Conservation (phyloP, 2,888 invertebrate species). For the Drosophila peninsularis region DNA sequence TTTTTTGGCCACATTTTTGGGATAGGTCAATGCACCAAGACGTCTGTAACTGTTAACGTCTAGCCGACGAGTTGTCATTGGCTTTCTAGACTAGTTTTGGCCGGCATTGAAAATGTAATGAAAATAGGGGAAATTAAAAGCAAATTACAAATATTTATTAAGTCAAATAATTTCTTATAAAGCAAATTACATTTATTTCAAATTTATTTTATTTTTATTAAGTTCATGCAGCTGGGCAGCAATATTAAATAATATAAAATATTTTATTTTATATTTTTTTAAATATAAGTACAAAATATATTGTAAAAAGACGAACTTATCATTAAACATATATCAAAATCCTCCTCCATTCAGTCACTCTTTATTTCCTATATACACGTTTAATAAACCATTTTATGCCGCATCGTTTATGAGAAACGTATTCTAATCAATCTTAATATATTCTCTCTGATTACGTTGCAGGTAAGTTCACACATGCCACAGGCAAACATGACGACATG, state of each 20-base stretch:
- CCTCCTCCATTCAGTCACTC: background rate
- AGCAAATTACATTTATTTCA: too few species aligned
- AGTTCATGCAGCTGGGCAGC: too few species aligned
- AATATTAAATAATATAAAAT: too few species aligned
- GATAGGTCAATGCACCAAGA: conserved; percentile 64
- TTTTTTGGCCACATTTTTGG: conserved; percentile 57
- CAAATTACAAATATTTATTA: background rate
- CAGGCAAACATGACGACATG: conserved; percentile 37
- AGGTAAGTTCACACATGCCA: conserved; percentile 57
- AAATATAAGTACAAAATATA: background rate
- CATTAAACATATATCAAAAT: background rate
- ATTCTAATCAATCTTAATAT: conserved; percentile 59
- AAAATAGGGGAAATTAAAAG: background rate
- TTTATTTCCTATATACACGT: background rate
- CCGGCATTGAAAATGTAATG: background rate
- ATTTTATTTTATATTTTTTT: background rate
- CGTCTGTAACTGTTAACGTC: background rate
- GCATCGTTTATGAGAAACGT: conserved; percentile 3
- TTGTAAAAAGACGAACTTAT: background rate
- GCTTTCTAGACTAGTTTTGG: conserved; percentile 4
- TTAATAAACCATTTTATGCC: conserved; percentile 21
- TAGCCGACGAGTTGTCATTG: background rate
- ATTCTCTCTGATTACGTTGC: conserved; percentile 47
- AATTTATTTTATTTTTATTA: too few species aligned
- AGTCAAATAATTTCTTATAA: too few species aligned